Evolutionary conservation across 2,888 invertebrate species (phyloP).

Genomic region (Lasiommata megera): DNA sequence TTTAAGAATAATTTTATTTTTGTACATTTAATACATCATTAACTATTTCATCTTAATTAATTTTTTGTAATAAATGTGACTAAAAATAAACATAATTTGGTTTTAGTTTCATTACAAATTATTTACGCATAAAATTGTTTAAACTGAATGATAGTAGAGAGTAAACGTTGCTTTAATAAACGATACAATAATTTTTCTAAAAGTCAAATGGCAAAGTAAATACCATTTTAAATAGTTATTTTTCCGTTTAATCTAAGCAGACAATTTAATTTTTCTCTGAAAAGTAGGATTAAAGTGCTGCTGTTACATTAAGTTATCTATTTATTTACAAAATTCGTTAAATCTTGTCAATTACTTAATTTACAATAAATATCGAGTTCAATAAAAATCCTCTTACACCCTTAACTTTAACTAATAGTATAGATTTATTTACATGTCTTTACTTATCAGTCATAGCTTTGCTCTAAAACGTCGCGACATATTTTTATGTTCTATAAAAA

Average conservation of each 20-base stretch:
- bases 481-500: neutral
- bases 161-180: too few species aligned
- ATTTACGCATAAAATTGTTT: neutral
- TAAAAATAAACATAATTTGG: neutral
- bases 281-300: too few species aligned
- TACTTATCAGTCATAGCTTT: slow-evolving; percentile 10
- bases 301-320: neutral
- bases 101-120: neutral
- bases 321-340: slow-evolving; percentile 6
- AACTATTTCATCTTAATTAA: neutral
- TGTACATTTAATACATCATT: slow-evolving; percentile 10
- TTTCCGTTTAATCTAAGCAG: neutral
- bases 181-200: too few species aligned
- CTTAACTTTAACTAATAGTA: neutral
- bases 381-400: neutral
- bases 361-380: neutral
- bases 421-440: slow-evolving; percentile 1
- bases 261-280: too few species aligned
- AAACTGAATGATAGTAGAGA: too few species aligned
- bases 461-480: neutral
- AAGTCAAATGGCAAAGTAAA: neutral
- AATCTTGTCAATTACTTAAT: neutral
- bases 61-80: neutral
- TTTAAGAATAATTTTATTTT: neutral
- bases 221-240: neutral